Base-by-base conservation (phyloP, 2,113 vertebrate species). In the Ovis aries region DNA sequence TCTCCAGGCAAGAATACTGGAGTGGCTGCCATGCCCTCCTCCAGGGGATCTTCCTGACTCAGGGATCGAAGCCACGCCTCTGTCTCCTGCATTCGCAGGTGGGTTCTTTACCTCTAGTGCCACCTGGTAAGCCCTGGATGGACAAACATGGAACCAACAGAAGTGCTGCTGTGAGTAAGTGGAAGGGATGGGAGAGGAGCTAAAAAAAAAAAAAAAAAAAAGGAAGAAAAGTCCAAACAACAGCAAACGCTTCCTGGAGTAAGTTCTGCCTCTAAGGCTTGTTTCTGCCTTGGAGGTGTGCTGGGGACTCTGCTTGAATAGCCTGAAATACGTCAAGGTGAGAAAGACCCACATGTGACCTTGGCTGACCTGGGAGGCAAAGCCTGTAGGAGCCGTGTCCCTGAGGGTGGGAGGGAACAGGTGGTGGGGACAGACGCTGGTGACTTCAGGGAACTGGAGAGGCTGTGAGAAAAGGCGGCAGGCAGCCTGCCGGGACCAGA, bases 311-410 rank as follows among this genome's bases (percentile, higher is more conserved):
- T 77, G 40, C 23, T 43, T 48, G 25, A 11, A n/a, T 45, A 45
- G 33, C 3, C 9, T 23, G 53, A 45, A 62, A 12, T 80, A 4
- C 7, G 50, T 36, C 36, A 36, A 53, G 53, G 62, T 6, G 12
- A 67, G 29, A 59, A n/a, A 62, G 40, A 78, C 31, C 25, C 14
- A 29, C 4, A 16, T 1, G 8, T 31, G 16, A 17, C 12, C 4
- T 15, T 19, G 12, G 25, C 5, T 48, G 60, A 31, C 10, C 0
- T 16, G 31, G 31, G 21, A 71, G 62, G 25, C 50, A 90, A 19
- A 83, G 50, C 11, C 0, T 13, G 17, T 8, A 31, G 25, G 55
- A 53, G 31, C 36, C 0, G 0, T 1, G 59, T 40, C 45, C 0
- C 0, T 27, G 55, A 50, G 2, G 16, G 40, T 7, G 19, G 64